A percentile compares a stretch with the other conserved stretches of the same genome.
These are phyloP conservation scores for Pocillopora meandrina DNA, from an alignment of 92 coral and sea anemone genomes.

Conservation along the genomic window DNA sequence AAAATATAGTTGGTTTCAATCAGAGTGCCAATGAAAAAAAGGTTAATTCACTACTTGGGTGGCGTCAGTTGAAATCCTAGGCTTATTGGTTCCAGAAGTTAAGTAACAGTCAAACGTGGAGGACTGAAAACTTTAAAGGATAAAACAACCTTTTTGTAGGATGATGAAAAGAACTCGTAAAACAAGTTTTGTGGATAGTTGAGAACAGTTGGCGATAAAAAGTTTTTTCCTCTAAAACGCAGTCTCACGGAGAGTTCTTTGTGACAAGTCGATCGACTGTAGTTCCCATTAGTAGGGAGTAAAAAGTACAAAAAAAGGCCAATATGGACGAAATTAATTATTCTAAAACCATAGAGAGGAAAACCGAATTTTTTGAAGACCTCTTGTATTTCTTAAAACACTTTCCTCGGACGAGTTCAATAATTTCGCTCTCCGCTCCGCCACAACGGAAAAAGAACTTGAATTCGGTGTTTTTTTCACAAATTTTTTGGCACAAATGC, in stretches of 20 bases:
- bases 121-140: not conserved
- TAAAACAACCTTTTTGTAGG: conserved; percentile 1
- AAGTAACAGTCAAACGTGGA: not conserved
- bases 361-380: too few relatives aligned
- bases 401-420: too few relatives aligned
- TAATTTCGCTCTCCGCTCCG: too few relatives aligned
- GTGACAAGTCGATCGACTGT: not conserved
- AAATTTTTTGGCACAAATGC: too few relatives aligned
- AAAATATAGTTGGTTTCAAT: too few relatives aligned
- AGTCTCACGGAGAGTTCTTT: too few relatives aligned
- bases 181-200: not conserved
- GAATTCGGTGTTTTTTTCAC: too few relatives aligned
- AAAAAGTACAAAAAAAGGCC: not conserved
- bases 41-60: not conserved
- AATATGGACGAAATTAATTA: not conserved
- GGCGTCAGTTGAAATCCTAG: not conserved
- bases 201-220: not conserved
- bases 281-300: not conserved
- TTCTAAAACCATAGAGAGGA: too few relatives aligned
- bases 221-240: not conserved
- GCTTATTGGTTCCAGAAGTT: not conserved
- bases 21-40: too few relatives aligned
- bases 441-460: too few relatives aligned
- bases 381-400: too few relatives aligned
- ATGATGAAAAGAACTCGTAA: not conserved